phyloP scores from a whole-genome alignment of 2,797 vertebrate genomes.

The Tenualosa ilisha region DNA sequence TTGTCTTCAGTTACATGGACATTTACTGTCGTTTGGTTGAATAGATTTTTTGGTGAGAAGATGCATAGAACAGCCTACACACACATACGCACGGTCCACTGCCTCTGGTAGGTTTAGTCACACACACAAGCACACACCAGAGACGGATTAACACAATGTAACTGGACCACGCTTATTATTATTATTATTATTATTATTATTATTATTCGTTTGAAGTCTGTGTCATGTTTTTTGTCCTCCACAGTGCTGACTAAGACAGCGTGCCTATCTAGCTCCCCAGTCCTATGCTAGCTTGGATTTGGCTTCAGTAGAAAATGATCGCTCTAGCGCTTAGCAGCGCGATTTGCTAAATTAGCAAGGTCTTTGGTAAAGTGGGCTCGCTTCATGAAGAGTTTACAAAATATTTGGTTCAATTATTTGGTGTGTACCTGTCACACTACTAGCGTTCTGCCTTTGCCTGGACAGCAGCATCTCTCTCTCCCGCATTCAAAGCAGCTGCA shows the following conservation, averaged over 20 bases:
- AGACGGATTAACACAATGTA: conserved; percentile 59
- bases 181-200: conserved; percentile 50
- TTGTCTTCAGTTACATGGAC: not conserved
- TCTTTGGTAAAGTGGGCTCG: not conserved
- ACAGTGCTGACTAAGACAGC: not conserved
- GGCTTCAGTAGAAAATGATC: not conserved
- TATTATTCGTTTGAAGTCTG: conserved; percentile 3
- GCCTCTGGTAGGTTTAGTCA: conserved; percentile 51
- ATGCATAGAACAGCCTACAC: conserved; percentile 69
- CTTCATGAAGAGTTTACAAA: not conserved
- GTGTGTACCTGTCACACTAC: conserved; percentile 34
- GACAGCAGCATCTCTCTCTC: not conserved
- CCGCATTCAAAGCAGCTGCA: not conserved
- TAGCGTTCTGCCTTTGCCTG: not conserved
- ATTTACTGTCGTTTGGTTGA: conserved; percentile 26
- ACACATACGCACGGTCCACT: conserved; percentile 58
- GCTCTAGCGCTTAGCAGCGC: not conserved
- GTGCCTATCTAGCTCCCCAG: not conserved
- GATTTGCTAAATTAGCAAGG: conserved; percentile 34
- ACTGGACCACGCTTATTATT: conserved; percentile 39
- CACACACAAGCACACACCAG: conserved; percentile 59
- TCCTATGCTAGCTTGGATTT: conserved; percentile 14
- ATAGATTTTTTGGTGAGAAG: conserved; percentile 60
- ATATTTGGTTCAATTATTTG: conserved; percentile 34
- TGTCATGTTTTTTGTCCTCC: not conserved